These are phyloP conservation scores for Lordiphosa mommai DNA, from an alignment of 1,140 invertebrate species.

Conservation along the genomic window DNA sequence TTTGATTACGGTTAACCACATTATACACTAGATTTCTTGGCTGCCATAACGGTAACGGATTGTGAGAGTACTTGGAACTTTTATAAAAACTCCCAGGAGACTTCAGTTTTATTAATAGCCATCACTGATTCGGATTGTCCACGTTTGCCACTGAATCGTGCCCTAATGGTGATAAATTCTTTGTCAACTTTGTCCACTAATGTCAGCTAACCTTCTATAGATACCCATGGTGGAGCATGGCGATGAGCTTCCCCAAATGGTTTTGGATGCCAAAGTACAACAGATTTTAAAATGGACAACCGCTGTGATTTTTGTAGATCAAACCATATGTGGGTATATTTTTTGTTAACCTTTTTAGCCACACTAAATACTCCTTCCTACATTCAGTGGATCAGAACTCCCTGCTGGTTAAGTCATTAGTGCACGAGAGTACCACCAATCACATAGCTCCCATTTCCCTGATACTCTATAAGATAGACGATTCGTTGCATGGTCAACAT, in stretches of 20 bases:
- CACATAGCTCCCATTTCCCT: conserved; percentile 67
- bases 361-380: too few relatives aligned
- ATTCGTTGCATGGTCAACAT: conserved; percentile 48
- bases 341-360: too few relatives aligned
- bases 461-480: conserved; percentile 69
- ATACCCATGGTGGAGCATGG: conserved; percentile 84
- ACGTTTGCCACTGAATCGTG: conserved; percentile 83
- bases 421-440: conserved; percentile 65
- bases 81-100: conserved; percentile 82
- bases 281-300: conserved; percentile 85
- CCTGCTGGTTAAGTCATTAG: conserved; percentile 58
- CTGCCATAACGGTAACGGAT: conserved; percentile 85
- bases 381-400: conserved; percentile 53
- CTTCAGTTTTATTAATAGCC: conserved; percentile 85
- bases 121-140: conserved; percentile 86
- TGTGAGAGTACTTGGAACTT: conserved; percentile 86
- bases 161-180: conserved; percentile 81
- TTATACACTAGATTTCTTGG: conserved; percentile 83
- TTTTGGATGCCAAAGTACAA: conserved; percentile 85
- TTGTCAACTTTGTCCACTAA: not conserved
- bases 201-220: conserved; percentile 14
- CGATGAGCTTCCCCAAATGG: conserved; percentile 87
- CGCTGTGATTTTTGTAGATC: conserved; percentile 85
- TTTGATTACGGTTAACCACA: not conserved
- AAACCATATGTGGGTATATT: conserved; percentile 83